Conservation (phyloP, 2,797 vertebrate species). For the Pseudotriccus pelzelni region DNA sequence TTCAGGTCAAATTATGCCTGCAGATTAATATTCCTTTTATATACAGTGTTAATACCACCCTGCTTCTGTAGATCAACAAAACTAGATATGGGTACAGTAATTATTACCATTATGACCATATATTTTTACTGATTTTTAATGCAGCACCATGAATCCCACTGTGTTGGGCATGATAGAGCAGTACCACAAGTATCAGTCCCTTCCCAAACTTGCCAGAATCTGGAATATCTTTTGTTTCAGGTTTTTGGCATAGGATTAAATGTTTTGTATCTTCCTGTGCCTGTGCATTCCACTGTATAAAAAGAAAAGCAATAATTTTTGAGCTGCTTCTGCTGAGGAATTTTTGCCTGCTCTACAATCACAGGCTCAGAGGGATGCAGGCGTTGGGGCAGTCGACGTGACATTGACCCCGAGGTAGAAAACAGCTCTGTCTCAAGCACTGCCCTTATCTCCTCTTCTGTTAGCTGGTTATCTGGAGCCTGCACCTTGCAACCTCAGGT, state of each 20-base stretch:
- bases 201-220: not conserved
- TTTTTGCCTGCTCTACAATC: not conserved
- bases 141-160: fast-evolving
- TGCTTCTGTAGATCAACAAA: not conserved
- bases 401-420: constrained; percentile 52
- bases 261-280: not conserved
- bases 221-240: not conserved
- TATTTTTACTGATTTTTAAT: not conserved
- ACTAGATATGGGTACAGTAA: not conserved
- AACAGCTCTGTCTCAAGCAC: constrained; percentile 1
- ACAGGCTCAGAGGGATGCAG: not conserved
- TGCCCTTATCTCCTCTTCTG: constrained; percentile 36
- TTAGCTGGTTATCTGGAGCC: constrained; percentile 68
- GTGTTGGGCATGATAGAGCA: not conserved
- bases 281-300: not conserved
- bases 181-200: not conserved
- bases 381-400: not conserved
- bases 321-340: not conserved
- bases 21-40: not conserved
- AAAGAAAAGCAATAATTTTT: not conserved
- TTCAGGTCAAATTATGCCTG: not conserved
- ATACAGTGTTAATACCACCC: not conserved
- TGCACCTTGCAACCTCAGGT: constrained; percentile 75
- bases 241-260: not conserved
- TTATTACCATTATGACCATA: not conserved